Evolutionary conservation across 1,140 invertebrate genomes (phyloP), one percentile per base, ranked within the genome.

Genomic region (Calephelis nemesis): DNA sequence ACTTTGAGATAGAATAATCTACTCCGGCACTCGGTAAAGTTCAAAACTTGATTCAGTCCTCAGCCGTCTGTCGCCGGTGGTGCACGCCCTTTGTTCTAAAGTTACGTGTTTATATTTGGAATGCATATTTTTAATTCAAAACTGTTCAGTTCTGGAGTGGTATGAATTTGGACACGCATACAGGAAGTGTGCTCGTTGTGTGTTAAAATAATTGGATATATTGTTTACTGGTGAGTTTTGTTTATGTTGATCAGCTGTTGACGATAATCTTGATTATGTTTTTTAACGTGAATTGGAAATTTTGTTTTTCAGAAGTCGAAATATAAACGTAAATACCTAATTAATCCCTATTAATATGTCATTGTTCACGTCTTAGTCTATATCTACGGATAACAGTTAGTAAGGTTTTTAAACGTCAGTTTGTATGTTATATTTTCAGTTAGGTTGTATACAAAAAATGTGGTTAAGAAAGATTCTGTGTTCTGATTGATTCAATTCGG

Each of bases 181-280:
- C 76, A 82, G 74, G 75, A 77, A 81, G 74, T 83, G 77, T 74
- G 76, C 79, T 76, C 75, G 75, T 80, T 77, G 66, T 73, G 62
- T 73, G 70, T 72, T 70, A 78, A 71, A 65, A 74, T 76, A 63
- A 71, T 49, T 63, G 74, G 62, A 77, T 75, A 70, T 77, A 71
- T 75, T 87, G 82, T 78, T 81, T 82, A 79, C 74, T 75, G 83
- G 85, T 85, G 65, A 85, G 73, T 78, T 83, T 82, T 86, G 84
- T 87, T 85, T 82, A 80, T 81, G 63, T 74, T 71, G 74, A 82
- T 85, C 81, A 85, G 83, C 83, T 84, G 83, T 79, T 63, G 73
- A 72, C 72, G 70, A 73, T 77, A 70, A 15, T 52, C 72, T 67
- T 39, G 54, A 58, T 19, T 7, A 39, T 58, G 54, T 58, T 58